Conservation (phyloP, 2,113 vertebrate species). For the Sialia sialis region DNA sequence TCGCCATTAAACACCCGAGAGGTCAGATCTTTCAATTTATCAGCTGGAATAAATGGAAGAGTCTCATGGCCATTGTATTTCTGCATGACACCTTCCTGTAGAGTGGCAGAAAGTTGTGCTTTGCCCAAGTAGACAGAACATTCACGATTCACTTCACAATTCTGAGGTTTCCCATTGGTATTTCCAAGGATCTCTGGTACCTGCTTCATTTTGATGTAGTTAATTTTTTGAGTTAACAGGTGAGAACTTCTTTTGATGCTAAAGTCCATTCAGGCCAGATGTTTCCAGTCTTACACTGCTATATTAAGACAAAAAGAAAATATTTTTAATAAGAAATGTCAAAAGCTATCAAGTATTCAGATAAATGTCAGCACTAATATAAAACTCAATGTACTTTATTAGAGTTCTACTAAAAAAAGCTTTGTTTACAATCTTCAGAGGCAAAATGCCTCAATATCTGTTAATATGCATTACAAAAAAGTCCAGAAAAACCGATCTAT, state of each 20-base stretch:
- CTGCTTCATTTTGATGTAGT: conserved; percentile 91
- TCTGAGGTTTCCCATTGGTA: conserved; percentile 76
- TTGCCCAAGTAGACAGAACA: conserved; percentile 88
- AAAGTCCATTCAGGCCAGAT: conserved; percentile 72
- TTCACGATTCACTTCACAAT: conserved; percentile 82
- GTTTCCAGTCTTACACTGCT: conserved; percentile 75
- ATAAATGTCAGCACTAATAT: background rate
- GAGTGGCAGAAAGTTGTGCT: conserved; percentile 82
- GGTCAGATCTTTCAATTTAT: conserved; percentile 90
- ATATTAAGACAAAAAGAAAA: background rate
- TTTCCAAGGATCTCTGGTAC: conserved; percentile 82
- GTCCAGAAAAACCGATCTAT: background rate
- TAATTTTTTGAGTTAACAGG: conserved; percentile 82
- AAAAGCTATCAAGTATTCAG: background rate
- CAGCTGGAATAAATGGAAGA: conserved; percentile 76
- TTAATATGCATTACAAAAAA: background rate
- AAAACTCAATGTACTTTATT: background rate
- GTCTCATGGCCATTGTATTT: conserved; percentile 86
- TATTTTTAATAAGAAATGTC: background rate
- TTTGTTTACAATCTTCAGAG: background rate
- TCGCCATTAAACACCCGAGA: conserved; percentile 91
- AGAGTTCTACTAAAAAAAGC: background rate
- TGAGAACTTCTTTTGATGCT: conserved; percentile 81
- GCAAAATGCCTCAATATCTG: background rate
- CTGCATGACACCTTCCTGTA: conserved; percentile 87